Evolutionary conservation across 2,113 vertebrate species (phyloP).

Genomic region (Apeltes quadracus): DNA sequence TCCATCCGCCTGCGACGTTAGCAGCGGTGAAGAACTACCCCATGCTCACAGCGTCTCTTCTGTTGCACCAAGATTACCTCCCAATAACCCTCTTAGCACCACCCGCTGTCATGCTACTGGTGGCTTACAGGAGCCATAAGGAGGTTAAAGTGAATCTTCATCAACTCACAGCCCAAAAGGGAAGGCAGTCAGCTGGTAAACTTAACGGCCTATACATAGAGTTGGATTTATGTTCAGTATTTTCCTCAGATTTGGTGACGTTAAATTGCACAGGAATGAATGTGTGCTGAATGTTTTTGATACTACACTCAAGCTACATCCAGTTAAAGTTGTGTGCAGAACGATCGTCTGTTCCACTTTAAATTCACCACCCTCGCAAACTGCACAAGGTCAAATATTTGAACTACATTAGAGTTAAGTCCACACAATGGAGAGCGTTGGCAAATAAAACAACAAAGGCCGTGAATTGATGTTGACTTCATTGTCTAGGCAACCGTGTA

Average conservation of each 20-base stretch:
- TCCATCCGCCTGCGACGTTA: constrained; percentile 16
- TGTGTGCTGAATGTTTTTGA: background rate
- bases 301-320: background rate
- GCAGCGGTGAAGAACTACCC: constrained; percentile 22
- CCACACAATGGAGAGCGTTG: background rate
- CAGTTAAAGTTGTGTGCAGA: background rate
- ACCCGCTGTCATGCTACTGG: constrained; percentile 68
- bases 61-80: constrained; percentile 64
- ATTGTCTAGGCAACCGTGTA: background rate
- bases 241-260: background rate
- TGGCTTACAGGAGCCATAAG: constrained; percentile 71
- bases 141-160: constrained; percentile 67
- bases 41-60: constrained; percentile 47
- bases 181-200: constrained; percentile 46
- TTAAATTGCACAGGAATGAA: background rate
- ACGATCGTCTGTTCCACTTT: background rate
- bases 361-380: background rate
- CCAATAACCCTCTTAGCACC: constrained; percentile 76
- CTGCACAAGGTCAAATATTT: background rate
- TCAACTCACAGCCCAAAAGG: constrained; percentile 52
- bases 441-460: background rate
- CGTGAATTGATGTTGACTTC: background rate
- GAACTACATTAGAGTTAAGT: background rate
- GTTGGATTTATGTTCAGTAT: constrained; percentile 3
- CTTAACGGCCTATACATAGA: constrained; percentile 49